Conservation (phyloP, 92 coral and sea anemone species). For the Pocillopora meandrina region DNA sequence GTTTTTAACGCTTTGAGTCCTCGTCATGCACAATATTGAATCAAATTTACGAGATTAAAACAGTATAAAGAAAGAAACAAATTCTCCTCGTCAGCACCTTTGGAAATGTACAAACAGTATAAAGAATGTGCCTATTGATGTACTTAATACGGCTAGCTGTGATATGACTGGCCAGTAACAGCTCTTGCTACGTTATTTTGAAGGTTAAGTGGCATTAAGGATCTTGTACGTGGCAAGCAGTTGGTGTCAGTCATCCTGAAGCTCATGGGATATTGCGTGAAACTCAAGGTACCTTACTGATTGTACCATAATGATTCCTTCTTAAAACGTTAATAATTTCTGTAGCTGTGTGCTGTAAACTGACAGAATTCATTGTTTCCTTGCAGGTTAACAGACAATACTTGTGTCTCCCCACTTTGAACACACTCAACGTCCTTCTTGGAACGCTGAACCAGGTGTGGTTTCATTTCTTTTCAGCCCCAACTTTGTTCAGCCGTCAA, state of each 20-base stretch:
- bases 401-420: constrained; percentile 87
- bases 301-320: neutral
- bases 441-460: constrained; percentile 91
- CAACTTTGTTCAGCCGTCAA: too few species aligned
- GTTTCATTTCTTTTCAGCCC: too few species aligned
- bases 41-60: too few species aligned
- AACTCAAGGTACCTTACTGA: constrained; percentile 77
- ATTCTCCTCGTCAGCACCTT: too few species aligned
- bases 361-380: neutral
- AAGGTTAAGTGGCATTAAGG: constrained; percentile 82
- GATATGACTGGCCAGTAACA: neutral
- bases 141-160: neutral
- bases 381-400: constrained; percentile 89
- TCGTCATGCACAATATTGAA: too few species aligned
- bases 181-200: neutral
- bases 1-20: too few species aligned
- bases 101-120: neutral
- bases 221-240: constrained; percentile 91
- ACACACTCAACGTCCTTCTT: constrained; percentile 87
- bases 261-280: constrained; percentile 90
- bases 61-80: too few species aligned
- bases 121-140: neutral
- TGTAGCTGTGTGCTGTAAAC: neutral
- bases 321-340: neutral
- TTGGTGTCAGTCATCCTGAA: constrained; percentile 89